phyloP scores from a whole-genome alignment of 2,888 invertebrate genomes.

The Galeopsomyia nigrocyanea region DNA sequence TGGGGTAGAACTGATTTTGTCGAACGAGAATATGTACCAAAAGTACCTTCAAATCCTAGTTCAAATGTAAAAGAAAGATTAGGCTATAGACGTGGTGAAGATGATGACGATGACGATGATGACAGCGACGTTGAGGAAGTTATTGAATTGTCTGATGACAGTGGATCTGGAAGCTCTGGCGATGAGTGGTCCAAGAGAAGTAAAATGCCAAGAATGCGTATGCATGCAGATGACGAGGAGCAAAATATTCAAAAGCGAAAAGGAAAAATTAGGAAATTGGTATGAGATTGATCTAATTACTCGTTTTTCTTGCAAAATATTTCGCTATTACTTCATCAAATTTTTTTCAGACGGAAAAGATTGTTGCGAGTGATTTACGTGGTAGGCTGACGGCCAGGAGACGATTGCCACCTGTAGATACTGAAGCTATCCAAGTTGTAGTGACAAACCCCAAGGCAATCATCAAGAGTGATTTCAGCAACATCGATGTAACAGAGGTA shows the following conservation, averaged over 20 bases:
- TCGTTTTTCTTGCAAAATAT: neutral
- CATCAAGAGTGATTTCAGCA: slow-evolving; percentile 45
- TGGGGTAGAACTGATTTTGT: slow-evolving; percentile 79
- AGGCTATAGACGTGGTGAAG: slow-evolving; percentile 51
- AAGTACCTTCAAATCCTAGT: slow-evolving; percentile 44
- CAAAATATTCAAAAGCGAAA: slow-evolving; percentile 71
- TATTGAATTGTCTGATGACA: slow-evolving; percentile 49
- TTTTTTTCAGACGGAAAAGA: slow-evolving; percentile 7
- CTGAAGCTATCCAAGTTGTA: slow-evolving; percentile 63
- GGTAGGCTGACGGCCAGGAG: slow-evolving; percentile 54
- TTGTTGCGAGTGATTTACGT: slow-evolving; percentile 57
- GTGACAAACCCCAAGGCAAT: slow-evolving; percentile 58
- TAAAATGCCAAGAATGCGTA: slow-evolving; percentile 83
- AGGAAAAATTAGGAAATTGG: slow-evolving; percentile 45
- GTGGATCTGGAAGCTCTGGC: slow-evolving; percentile 62
- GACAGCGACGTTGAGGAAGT: slow-evolving; percentile 14
- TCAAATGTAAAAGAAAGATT: slow-evolving; percentile 60
- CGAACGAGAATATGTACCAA: slow-evolving; percentile 64
- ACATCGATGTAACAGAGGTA: slow-evolving; percentile 55
- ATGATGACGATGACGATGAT: slow-evolving; percentile 16
- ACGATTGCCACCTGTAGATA: slow-evolving; percentile 51
- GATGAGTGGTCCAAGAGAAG: slow-evolving; percentile 75
- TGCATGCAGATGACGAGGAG: slow-evolving; percentile 92
- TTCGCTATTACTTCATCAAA: neutral
- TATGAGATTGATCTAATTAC: slow-evolving; percentile 20